Evolutionary conservation across 1,140 invertebrate species (phyloP).

Genomic region (Temnothorax longispinosus): DNA sequence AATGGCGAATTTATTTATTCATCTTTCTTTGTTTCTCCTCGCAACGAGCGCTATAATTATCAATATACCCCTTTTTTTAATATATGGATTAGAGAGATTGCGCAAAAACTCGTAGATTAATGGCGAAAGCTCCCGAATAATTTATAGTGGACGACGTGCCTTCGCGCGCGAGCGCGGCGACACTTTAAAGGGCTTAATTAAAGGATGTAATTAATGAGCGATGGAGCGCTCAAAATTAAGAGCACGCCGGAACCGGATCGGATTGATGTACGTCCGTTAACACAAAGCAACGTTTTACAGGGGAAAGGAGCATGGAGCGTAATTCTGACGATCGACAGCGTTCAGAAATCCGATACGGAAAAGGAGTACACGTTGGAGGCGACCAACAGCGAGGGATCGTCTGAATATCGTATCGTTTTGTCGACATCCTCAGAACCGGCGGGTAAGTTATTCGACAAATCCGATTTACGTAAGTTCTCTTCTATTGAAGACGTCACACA

Average conservation of each 20-base stretch:
- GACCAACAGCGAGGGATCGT: constrained; percentile 88
- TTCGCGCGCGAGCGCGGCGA: background rate
- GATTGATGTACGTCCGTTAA: constrained; percentile 25
- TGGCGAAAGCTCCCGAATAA: constrained; percentile 17
- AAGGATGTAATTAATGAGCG: constrained; percentile 44
- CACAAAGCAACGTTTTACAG: constrained; percentile 76
- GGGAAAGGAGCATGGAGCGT: constrained; percentile 89
- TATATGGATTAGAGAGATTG: constrained; percentile 16
- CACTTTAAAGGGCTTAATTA: constrained; percentile 40
- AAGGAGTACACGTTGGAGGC: constrained; percentile 89
- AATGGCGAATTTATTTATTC: background rate
- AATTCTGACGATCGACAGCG: constrained; percentile 88
- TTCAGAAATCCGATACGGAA: constrained; percentile 92
- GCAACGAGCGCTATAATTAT: constrained; percentile 6
- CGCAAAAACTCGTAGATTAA: constrained; percentile 41
- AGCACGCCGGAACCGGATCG: background rate
- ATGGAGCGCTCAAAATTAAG: constrained; percentile 26
- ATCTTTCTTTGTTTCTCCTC: background rate
- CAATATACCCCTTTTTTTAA: constrained; percentile 17
- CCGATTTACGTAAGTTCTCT: constrained; percentile 33
- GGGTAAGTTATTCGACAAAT: constrained; percentile 84
- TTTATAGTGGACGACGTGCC: constrained; percentile 32
- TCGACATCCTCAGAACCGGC: constrained; percentile 90
- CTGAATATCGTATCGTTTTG: constrained; percentile 88
- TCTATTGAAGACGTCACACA: constrained; percentile 2